These are phyloP conservation scores for Melanocharis versteri DNA, from an alignment of 2,113 vertebrate genomes.

Conservation along the genomic window DNA sequence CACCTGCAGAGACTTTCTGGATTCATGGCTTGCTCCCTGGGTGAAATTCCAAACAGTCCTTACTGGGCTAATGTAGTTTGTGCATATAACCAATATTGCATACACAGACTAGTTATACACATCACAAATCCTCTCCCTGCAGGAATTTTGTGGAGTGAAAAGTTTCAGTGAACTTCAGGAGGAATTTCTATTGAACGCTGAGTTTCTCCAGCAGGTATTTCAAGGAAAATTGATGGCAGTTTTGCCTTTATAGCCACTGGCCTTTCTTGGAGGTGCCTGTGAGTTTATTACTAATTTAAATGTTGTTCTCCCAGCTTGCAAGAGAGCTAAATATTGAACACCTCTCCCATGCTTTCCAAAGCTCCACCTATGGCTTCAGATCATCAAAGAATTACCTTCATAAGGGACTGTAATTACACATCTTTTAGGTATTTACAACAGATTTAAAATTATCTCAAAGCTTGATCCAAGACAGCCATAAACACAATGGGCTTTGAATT, in stretches of 20 bases:
- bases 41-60: not conserved
- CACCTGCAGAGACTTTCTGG: not conserved
- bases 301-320: slow-evolving; percentile 8
- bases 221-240: not conserved
- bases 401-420: not conserved
- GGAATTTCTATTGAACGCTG: not conserved
- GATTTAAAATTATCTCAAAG: not conserved
- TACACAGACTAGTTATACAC: not conserved
- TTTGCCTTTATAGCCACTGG: slow-evolving; percentile 7
- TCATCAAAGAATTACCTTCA: not conserved
- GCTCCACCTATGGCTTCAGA: not conserved
- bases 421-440: not conserved
- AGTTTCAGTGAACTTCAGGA: not conserved
- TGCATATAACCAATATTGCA: not conserved
- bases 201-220: not conserved
- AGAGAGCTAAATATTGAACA: slow-evolving; percentile 27
- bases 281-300: slow-evolving; percentile 48
- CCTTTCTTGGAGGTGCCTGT: not conserved
- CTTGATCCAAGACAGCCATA: not conserved
- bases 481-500: not conserved
- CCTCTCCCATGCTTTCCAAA: not conserved
- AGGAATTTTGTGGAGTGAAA: not conserved
- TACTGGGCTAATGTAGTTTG: not conserved
- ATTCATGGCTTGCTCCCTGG: not conserved
- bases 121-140: not conserved